A percentile compares a stretch with the other conserved stretches of the same genome.
Evolutionary conservation across 2,888 invertebrate genomes (phyloP).

Genomic region (Meganola albula): DNA sequence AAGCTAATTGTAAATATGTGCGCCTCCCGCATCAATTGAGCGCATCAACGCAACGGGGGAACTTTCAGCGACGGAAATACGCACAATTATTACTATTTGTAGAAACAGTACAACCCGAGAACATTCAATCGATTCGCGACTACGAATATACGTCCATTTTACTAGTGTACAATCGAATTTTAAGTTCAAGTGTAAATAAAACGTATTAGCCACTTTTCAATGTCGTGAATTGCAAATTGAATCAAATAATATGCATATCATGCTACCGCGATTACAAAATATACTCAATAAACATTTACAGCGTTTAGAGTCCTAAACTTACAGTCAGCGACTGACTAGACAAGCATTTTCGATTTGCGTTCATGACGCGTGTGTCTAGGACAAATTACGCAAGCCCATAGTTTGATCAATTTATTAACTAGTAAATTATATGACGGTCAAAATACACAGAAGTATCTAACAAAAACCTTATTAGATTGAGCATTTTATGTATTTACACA

Average conservation of each 20-base stretch:
- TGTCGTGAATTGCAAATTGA: neutral
- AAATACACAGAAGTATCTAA: too few relatives aligned
- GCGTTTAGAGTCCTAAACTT: neutral
- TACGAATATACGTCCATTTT: constrained; percentile 3
- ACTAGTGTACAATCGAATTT: too few relatives aligned
- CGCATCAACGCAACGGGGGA: constrained; percentile 62
- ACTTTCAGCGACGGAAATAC: constrained; percentile 68
- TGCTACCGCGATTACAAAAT: neutral
- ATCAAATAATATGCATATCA: neutral
- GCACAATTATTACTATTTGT: constrained; percentile 61
- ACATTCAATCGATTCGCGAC: constrained; percentile 20
- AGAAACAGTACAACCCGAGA: constrained; percentile 51
- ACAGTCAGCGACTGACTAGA: neutral
- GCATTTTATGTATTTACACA: too few relatives aligned
- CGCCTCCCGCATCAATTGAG: constrained; percentile 74
- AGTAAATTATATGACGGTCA: too few relatives aligned
- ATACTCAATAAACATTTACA: neutral
- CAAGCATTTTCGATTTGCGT: neutral
- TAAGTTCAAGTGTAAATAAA: neutral
- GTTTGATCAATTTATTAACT: neutral
- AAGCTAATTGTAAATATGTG: constrained; percentile 68
- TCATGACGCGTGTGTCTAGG: neutral
- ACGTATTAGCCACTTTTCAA: neutral
- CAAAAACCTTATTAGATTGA: too few relatives aligned
- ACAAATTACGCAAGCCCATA: neutral